Evolutionary conservation across 2,888 invertebrate genomes (phyloP).

Genomic region (Acanthopleura granulata): DNA sequence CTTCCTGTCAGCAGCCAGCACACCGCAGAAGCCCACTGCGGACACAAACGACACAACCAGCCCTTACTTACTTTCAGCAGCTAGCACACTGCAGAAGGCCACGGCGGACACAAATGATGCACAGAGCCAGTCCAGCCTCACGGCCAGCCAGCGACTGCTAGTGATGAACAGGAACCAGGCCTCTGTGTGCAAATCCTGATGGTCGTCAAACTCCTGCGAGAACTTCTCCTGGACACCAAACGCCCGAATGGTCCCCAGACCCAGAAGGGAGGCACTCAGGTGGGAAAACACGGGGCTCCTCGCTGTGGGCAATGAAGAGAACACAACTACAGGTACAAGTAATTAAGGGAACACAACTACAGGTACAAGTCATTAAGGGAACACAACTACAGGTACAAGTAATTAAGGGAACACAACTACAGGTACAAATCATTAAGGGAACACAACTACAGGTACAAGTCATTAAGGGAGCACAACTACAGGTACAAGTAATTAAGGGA

Average conservation of each 20-base stretch:
- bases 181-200: slow-evolving; percentile 82
- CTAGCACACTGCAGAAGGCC: slow-evolving; percentile 85
- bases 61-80: slow-evolving; percentile 74
- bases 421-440: no score
- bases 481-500: no score
- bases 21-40: slow-evolving; percentile 87
- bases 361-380: no score
- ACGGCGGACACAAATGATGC: slow-evolving; percentile 87
- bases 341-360: no score
- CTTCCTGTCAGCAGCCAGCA: slow-evolving; percentile 76
- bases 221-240: slow-evolving; percentile 86
- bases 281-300: slow-evolving; percentile 97
- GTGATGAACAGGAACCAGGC: slow-evolving; percentile 93
- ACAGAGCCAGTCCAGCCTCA: slow-evolving; percentile 91
- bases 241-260: slow-evolving; percentile 91
- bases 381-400: no score
- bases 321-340: not conserved
- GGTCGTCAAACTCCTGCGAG: slow-evolving; percentile 71
- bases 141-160: slow-evolving; percentile 92
- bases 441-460: no score
- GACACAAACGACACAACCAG: slow-evolving; percentile 89
- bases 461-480: no score
- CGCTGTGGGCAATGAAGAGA: slow-evolving; percentile 72
- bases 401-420: no score
- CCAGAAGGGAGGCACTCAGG: slow-evolving; percentile 88